Evolutionary conservation across 2,113 vertebrate genomes (phyloP), one percentile per base, ranked within the genome.

Genomic region (Anthoscopus minutus): DNA sequence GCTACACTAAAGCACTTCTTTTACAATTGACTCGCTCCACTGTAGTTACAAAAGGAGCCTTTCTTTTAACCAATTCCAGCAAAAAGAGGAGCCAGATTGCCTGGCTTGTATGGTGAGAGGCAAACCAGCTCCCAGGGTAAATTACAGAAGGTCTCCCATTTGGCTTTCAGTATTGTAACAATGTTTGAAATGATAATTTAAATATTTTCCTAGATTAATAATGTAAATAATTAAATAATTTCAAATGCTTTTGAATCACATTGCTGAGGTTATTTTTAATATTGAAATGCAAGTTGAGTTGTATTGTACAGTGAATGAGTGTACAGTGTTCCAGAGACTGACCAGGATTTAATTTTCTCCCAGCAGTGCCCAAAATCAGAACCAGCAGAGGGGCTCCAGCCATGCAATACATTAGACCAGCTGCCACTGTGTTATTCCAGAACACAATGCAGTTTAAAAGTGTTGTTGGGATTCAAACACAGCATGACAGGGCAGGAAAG

Each of bases 1-100:
- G 96, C 97, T 91, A 78, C 93, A 96, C 95, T 97, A 88, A 86
- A 97, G 97, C 97, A 97, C 98, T 98, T 97, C 97, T 96, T 91
- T 96, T 98, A 98, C 97, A 98, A 98, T 98, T 97, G 98, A 98
- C 98, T 98, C 17, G 92, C 95, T 97, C 80, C 86, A 96, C 96
- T 97, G 95, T 81, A 93, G 91, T 58, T 85, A 97, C 96, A 98
- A 98, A 98, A 97, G 92, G 93, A 93, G 96, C 96, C 98, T 98
- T 98, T 98, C 96, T 98, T 97, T 97, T 96, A 95, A 89, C 57
- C 30, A 94, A 74, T 97, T 95, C 95, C 86, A 89, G 64, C 85
- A 93, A 83, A 96, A 97, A 89, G 93, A 94, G 81, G 60, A 88
- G 10, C 82, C 78, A 92, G 93, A 88, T 91, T 79, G 83, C 66